Evolutionary conservation across 2,888 invertebrate genomes (phyloP).

Genomic region (Drosophila yooni): DNA sequence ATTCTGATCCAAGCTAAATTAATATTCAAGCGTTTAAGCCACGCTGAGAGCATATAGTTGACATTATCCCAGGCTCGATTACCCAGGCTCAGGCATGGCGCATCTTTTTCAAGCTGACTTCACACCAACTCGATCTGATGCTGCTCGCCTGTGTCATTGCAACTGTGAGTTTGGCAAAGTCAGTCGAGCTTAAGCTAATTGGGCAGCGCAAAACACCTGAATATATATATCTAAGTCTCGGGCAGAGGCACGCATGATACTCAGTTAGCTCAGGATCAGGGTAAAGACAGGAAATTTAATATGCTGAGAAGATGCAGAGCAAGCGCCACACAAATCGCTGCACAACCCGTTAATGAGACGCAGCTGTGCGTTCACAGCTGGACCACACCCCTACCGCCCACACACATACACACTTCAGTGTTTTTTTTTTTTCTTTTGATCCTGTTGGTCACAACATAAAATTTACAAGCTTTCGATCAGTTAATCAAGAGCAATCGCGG

Average conservation of each 20-base stretch:
- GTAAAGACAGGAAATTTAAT: constrained; percentile 63
- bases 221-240: constrained; percentile 11
- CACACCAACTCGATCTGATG: constrained; percentile 47
- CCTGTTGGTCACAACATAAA: constrained; percentile 12
- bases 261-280: constrained; percentile 8
- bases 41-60: constrained; percentile 11
- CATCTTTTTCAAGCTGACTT: constrained; percentile 42
- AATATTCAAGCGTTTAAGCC: neutral
- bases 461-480: constrained; percentile 78
- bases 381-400: constrained; percentile 36
- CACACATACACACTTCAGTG: constrained; percentile 12
- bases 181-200: constrained; percentile 61
- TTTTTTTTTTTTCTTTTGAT: constrained; percentile 2
- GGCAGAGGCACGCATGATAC: constrained; percentile 50
- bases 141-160: constrained; percentile 43
- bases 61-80: constrained; percentile 56
- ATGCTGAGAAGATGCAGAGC: constrained; percentile 77
- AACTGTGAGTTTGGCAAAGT: constrained; percentile 54
- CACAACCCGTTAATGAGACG: constrained; percentile 45
- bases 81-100: constrained; percentile 17
- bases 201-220: constrained; percentile 66
- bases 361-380: constrained; percentile 42
- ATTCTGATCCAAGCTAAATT: neutral
- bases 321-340: constrained; percentile 59
- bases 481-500: constrained; percentile 76